Evolutionary conservation across 2,888 invertebrate genomes (phyloP).

Genomic region (Sphaeridia pumilis): DNA sequence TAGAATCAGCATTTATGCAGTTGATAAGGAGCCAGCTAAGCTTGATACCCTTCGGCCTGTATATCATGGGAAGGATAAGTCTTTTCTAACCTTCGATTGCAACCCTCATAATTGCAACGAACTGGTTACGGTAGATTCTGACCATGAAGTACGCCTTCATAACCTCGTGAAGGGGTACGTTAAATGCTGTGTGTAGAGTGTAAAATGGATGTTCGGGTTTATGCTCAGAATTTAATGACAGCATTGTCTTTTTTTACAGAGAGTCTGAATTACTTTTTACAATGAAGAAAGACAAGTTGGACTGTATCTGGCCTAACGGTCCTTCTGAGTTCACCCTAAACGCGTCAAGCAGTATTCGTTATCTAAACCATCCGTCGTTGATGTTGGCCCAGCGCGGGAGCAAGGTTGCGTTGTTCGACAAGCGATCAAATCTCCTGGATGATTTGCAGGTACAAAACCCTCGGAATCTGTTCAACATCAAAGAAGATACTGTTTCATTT

Average conservation of each 20-base stretch:
- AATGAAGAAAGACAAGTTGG: not conserved
- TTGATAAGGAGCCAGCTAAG: too few relatives aligned
- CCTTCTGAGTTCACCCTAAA: constrained; percentile 18
- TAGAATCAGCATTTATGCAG: too few relatives aligned
- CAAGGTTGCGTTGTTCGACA: constrained; percentile 20
- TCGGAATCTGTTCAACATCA: too few relatives aligned
- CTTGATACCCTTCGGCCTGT: too few relatives aligned
- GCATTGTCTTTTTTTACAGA: not conserved
- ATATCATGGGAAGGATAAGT: too few relatives aligned
- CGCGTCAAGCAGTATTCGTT: constrained; percentile 20
- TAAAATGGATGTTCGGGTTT: not conserved
- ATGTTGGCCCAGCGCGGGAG: constrained; percentile 24
- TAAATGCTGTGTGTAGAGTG: not conserved
- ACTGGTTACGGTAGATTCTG: constrained; percentile 29
- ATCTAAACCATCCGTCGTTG: constrained; percentile 5
- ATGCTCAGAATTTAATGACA: not conserved
- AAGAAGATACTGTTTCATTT: too few relatives aligned
- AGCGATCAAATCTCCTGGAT: constrained; percentile 13
- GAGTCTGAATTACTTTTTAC: not conserved
- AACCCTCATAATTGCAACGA: constrained; percentile 20
- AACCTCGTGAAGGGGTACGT: constrained; percentile 20
- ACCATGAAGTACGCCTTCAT: constrained; percentile 18
- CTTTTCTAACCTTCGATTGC: constrained; percentile 22
- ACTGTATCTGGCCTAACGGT: not conserved
- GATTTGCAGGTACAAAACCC: too few relatives aligned